These are phyloP conservation scores for Drosophila hydei DNA, from an alignment of 1,140 invertebrate genomes.

Conservation along the genomic window DNA sequence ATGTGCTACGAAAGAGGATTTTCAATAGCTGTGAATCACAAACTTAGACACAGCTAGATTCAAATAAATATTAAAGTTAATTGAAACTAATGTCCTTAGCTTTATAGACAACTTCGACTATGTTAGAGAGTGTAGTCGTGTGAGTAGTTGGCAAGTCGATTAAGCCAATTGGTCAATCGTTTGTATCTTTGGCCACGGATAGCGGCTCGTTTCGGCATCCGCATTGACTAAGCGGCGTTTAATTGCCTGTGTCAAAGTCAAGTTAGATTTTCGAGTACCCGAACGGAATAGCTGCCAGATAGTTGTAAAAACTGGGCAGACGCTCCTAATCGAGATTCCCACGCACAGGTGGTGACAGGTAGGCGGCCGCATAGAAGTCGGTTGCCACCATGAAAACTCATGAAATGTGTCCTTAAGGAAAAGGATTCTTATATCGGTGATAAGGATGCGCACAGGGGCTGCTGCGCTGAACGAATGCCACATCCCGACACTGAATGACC, in stretches of 20 bases:
- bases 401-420: conserved; percentile 42
- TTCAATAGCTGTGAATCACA: too few relatives aligned
- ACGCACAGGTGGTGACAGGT: conserved; percentile 56
- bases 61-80: too few relatives aligned
- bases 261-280: conserved; percentile 2
- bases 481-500: conserved; percentile 35
- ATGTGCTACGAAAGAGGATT: too few relatives aligned
- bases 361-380: conserved; percentile 28
- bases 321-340: conserved; percentile 59
- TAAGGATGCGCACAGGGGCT: conserved; percentile 49
- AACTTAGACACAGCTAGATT: too few relatives aligned
- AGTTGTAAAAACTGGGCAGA: conserved; percentile 1
- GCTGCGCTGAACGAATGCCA: neutral
- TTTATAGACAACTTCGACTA: neutral
- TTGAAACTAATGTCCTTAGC: too few relatives aligned
- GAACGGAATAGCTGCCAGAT: conserved; percentile 30
- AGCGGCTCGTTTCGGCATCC: conserved; percentile 66
- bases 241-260: conserved; percentile 55
- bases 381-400: conserved; percentile 51
- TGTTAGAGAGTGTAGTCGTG: conserved; percentile 30
- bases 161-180: conserved; percentile 70
- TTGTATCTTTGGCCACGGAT: conserved; percentile 41
- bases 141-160: conserved; percentile 50
- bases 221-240: conserved; percentile 73
- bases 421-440: conserved; percentile 66